Percentiles rank a stretch among this genome's conserved stretches.
Evolutionary conservation across 2,113 vertebrate species (phyloP).

Genomic region (Globicephala melas): DNA sequence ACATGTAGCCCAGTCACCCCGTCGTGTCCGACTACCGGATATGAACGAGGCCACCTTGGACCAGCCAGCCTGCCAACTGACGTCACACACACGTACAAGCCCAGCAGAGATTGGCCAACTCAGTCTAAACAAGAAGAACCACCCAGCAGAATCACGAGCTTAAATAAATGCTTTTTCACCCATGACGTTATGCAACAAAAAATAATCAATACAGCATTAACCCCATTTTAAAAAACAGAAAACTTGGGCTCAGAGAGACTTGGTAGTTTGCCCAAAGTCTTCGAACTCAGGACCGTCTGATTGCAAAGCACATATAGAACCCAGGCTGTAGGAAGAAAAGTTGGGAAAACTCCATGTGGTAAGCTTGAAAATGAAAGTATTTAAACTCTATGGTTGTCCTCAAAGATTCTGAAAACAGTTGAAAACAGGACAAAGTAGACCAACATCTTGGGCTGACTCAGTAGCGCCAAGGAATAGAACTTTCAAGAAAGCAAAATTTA

Average conservation of each 20-base stretch:
- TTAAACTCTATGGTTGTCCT: background rate
- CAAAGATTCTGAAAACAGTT: background rate
- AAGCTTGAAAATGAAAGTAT: background rate
- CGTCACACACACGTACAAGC: background rate
- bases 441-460: background rate
- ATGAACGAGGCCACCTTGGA: background rate
- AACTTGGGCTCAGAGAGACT: background rate
- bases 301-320: background rate
- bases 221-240: background rate
- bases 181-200: background rate
- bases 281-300: background rate
- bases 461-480: background rate
- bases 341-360: background rate
- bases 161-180: background rate
- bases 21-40: too few species aligned
- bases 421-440: background rate
- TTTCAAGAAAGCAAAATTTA: background rate
- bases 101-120: background rate
- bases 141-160: background rate
- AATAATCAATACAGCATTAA: background rate
- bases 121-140: background rate
- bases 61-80: background rate
- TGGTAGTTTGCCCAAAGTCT: background rate
- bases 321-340: background rate
- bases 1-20: background rate